Evolutionary conservation across 2,113 vertebrate species (phyloP).

Genomic region (Tachysurus fulvidraco): DNA sequence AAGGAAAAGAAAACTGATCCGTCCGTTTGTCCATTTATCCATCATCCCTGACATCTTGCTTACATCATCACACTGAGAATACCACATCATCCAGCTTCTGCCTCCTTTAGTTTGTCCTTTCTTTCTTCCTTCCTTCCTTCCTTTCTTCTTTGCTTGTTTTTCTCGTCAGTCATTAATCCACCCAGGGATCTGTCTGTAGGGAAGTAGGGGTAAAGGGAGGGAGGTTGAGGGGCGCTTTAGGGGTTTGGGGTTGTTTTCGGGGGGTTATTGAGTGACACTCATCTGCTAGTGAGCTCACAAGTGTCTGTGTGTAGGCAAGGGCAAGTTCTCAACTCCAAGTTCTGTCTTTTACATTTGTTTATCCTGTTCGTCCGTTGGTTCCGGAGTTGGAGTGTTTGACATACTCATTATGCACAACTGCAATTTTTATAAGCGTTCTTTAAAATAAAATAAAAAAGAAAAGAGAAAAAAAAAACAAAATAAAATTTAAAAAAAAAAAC

Average conservation of each 20-base stretch:
- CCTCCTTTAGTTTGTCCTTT: slow-evolving; percentile 49
- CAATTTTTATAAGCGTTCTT: slow-evolving; percentile 16
- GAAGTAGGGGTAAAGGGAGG: slow-evolving; percentile 23
- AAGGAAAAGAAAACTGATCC: slow-evolving; percentile 56
- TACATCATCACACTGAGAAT: slow-evolving; percentile 54
- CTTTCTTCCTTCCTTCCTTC: background rate
- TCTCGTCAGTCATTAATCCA: slow-evolving; percentile 41
- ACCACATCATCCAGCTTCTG: slow-evolving; percentile 52
- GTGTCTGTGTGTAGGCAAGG: slow-evolving; percentile 11
- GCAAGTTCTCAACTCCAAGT: slow-evolving; percentile 39
- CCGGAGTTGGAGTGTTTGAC: slow-evolving; percentile 33
- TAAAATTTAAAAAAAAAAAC: background rate
- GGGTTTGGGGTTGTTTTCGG: background rate
- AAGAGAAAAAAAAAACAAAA: background rate
- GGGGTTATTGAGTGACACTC: slow-evolving; percentile 24
- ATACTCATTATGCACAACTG: slow-evolving; percentile 40
- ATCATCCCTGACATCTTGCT: slow-evolving; percentile 24
- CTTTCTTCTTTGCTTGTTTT: slow-evolving; percentile 32
- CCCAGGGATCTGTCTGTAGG: slow-evolving; percentile 38
- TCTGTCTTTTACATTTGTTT: slow-evolving; percentile 32
- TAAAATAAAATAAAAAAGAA: background rate
- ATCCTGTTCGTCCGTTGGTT: slow-evolving; percentile 43
- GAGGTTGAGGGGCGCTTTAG: background rate
- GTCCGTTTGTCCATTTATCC: slow-evolving; percentile 26
- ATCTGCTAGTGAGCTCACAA: slow-evolving; percentile 39